Conservation (phyloP, 1,140 invertebrate species). For the Berghia stephanieae region DNA sequence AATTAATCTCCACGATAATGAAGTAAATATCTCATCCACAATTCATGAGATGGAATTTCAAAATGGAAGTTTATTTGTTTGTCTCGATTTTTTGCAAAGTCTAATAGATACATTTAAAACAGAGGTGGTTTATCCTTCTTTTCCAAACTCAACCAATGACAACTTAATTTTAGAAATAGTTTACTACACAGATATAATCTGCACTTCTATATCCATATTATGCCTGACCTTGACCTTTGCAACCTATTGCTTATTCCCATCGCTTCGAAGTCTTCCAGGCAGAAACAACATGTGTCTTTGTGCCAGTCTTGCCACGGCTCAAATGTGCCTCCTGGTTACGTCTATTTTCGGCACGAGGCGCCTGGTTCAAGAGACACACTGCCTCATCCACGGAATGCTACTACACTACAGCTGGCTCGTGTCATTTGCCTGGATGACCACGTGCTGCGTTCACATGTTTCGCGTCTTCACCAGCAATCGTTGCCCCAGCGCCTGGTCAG, state of each 20-base stretch:
- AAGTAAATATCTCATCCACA: too few species aligned
- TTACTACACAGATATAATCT: conserved; percentile 28
- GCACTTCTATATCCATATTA: conserved; percentile 60
- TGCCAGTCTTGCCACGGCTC: conserved; percentile 61
- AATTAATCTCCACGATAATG: too few species aligned
- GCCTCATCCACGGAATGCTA: conserved; percentile 73
- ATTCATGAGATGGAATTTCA: too few species aligned
- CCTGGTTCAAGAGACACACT: conserved; percentile 36
- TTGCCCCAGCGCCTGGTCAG: neutral
- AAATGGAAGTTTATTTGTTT: too few species aligned
- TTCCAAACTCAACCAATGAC: too few species aligned
- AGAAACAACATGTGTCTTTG: conserved; percentile 67
- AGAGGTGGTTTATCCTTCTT: too few species aligned
- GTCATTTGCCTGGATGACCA: conserved; percentile 93
- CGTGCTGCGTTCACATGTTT: conserved; percentile 75
- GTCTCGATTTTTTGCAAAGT: too few species aligned
- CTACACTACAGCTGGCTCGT: conserved; percentile 91
- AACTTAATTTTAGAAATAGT: too few species aligned
- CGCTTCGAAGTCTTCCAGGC: conserved; percentile 66
- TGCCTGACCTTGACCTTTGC: conserved; percentile 63
- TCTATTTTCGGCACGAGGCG: neutral
- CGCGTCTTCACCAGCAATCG: conserved; percentile 67
- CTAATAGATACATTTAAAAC: too few species aligned
- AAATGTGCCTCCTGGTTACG: conserved; percentile 64
- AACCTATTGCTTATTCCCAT: conserved; percentile 62